Conservation (phyloP, 2,888 invertebrate genomes). For the Phortica magna region DNA sequence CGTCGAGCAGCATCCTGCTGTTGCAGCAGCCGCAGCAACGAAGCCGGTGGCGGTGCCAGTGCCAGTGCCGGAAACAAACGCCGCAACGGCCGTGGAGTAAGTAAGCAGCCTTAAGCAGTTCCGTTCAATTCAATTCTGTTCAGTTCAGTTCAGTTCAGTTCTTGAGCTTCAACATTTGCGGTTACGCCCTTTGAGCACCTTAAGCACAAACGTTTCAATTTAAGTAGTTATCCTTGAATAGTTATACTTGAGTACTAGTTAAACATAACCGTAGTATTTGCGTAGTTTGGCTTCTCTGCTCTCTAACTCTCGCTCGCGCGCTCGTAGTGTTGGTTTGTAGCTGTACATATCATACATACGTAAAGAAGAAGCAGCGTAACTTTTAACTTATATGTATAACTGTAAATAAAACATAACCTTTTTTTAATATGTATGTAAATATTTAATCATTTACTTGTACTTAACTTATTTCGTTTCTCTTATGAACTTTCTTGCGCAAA, state of each 20-base stretch:
- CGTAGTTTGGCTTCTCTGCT: neutral
- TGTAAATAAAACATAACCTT: slow-evolving; percentile 30
- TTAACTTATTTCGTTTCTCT: slow-evolving; percentile 11
- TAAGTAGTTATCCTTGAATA: slow-evolving; percentile 18
- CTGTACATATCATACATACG: neutral
- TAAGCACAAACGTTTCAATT: slow-evolving; percentile 2
- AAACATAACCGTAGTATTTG: neutral
- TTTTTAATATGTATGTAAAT: slow-evolving; percentile 1
- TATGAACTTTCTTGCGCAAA: slow-evolving; percentile 33
- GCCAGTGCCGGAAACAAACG: neutral
- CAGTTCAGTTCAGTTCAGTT: neutral
- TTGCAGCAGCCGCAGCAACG: slow-evolving; percentile 19
- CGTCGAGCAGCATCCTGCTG: neutral
- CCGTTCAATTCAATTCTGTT: neutral
- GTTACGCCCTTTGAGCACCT: slow-evolving; percentile 9
- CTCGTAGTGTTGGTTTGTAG: slow-evolving; percentile 4
- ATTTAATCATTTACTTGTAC: neutral
- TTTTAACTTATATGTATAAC: neutral
- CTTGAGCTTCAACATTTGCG: neutral
- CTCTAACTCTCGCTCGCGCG: neutral
- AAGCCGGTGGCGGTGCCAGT: neutral
- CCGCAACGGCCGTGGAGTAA: slow-evolving; percentile 17
- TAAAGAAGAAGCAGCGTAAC: neutral
- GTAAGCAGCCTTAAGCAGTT: neutral
- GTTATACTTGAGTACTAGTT: slow-evolving; percentile 15